Base-by-base conservation (phyloP, 2,797 vertebrate species). In the Benthosema pterotum region DNA sequence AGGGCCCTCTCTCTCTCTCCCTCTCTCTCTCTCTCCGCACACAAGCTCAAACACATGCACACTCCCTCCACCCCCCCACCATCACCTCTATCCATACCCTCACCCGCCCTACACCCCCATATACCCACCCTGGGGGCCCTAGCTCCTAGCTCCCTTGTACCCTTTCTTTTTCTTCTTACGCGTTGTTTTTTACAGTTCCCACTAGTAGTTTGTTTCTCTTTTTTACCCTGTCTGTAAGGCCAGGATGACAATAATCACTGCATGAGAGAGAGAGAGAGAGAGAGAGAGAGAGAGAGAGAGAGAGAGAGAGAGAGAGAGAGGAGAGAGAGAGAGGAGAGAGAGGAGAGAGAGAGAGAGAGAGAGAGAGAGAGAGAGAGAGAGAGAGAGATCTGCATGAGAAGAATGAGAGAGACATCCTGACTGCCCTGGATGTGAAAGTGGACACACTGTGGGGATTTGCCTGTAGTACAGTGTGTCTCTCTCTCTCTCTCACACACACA, bases 1-100 rank as follows among this genome's bases (percentile, higher is more conserved):
- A 87, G 90, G 87, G 87, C 86, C 89, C 77, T 87, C 86, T 86
- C 79, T 77, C 68, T n/a, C n/a, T n/a, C n/a, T n/a, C n/a, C n/a
- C n/a, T n/a, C n/a, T n/a, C n/a, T n/a, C 86, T 88, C 77, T 87
- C 86, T 86, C 79, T 77, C 68, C 53, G 66, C 60, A 57, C 52
- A 45, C 63, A 57, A 64, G 3, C 38, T 52, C 77, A 74, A 80
- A 83, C 80, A 84, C 63, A 57, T 64, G 3, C 46, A 55, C 77
- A 74, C 83, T 82, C 80, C 83, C 5, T 11, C 50, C 80, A 84
- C 32, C 2, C 6, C 80, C 83, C 86, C 22, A 22, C 4, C 80
- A 60, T 80, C 83, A 72, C 74, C 80, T 81, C 72, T 75, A 84
- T 82, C 79, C 75, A 65, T 78, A 73, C 80, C 73, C 81, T 83